Evolutionary conservation across 92 coral and sea anemone species (phyloP), one percentile per base, ranked within the genome.

Genomic region (Muricea muricata): DNA sequence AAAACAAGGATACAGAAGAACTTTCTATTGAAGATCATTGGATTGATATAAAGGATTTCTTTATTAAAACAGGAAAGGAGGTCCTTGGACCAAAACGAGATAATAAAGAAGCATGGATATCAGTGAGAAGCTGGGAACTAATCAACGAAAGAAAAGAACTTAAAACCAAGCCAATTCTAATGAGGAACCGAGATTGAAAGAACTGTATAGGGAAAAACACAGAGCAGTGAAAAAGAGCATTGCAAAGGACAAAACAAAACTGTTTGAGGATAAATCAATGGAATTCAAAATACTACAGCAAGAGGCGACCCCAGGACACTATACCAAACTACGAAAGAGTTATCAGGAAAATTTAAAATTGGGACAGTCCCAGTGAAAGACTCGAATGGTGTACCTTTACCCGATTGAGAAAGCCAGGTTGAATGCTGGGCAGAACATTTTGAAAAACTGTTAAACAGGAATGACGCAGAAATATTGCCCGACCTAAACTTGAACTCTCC

Each of bases 151-250:
- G 11, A 31, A 40, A 48, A 48, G 56, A 48, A 48, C 17, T 20
- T 10, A 50, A 10, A 10, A 50, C 58, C 20, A 13, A 13, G 66
- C 20, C 3, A 26, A 3, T 14, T 18, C 15, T 12, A 3, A 48
- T 18, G 56, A 48, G 15, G 15, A 18, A 32, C 81, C 65, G 57
- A 90, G 93, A 30, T 33, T 86, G 3, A 81, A 56, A 66, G 69
- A 66, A 10, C 80, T 80, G 34, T 81, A 89, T 55, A 57, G 15
- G 24, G 78, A 72, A 21, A 89, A 80, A 66, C 25, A 80, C 47
- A 70, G 75, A 55, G 90, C 86, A 63, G 89, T 88, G 71, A 88
- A 84, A 46, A 31, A 34, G 34, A 84, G 85, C 60, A 46, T 83
- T 26, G 84, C 63, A 52, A 10, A n/a, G 30, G 56, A 88, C 37